Conservation (phyloP, 2,888 invertebrate genomes). For the Eilema sororculum region DNA sequence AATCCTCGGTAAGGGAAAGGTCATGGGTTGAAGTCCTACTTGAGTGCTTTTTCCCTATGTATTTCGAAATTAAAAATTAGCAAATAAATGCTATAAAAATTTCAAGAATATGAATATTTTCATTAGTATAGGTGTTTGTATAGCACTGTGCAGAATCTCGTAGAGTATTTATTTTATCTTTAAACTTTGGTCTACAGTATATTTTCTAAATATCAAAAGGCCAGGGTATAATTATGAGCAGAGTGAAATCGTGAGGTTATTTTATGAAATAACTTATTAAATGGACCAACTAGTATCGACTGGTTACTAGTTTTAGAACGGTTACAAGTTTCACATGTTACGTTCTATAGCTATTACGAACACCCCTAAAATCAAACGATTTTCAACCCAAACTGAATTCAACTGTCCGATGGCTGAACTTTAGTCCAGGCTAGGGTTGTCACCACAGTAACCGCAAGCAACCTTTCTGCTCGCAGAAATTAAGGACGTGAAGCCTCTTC, state of each 20-base stretch:
- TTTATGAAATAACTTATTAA: neutral
- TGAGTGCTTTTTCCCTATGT: no score
- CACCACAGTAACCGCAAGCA: neutral
- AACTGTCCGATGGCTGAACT: slow-evolving; percentile 28
- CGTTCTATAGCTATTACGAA: slow-evolving; percentile 10
- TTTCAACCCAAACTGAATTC: slow-evolving; percentile 22
- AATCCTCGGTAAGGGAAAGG: no score
- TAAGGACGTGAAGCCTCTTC: no score
- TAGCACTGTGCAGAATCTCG: no score
- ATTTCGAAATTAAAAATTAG: no score
- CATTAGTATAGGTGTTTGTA: no score
- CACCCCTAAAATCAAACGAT: slow-evolving; percentile 21
- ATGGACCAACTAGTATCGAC: neutral
- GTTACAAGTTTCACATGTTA: slow-evolving; percentile 14
- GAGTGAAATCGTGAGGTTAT: neutral
- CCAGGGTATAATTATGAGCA: neutral
- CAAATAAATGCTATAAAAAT: no score
- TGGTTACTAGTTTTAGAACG: neutral
- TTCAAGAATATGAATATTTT: no score
- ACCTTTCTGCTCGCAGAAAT: neutral
- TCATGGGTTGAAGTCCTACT: no score
- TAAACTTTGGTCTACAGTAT: no score
- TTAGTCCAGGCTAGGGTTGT: slow-evolving; percentile 26
- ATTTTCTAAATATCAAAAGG: no score
- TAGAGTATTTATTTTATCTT: no score